A percentile compares a stretch with the other conserved stretches of the same genome.
Evolutionary conservation across 2,797 vertebrate genomes (phyloP).

Genomic region (Helostoma temminkii): DNA sequence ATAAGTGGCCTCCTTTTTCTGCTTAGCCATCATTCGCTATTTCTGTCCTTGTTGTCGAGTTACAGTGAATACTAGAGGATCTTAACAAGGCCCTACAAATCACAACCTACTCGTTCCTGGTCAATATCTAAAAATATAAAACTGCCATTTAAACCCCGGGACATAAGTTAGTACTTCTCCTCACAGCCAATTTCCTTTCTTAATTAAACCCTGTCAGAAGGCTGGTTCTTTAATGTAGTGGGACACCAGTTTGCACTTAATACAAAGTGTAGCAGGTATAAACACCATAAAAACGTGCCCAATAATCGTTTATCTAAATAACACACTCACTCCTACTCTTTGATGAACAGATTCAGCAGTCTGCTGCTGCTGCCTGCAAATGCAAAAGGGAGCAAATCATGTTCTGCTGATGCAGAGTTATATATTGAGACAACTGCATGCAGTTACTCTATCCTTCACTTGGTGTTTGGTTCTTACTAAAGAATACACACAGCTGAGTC

Average conservation of each 20-base stretch:
- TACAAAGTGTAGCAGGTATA: not conserved
- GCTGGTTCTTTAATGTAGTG: not conserved
- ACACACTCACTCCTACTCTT: not conserved
- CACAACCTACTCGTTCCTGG: not conserved
- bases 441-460: slow-evolving; percentile 60
- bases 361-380: slow-evolving; percentile 11
- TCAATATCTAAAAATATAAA: not conserved
- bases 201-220: not conserved
- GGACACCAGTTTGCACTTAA: not conserved
- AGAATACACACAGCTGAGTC: slow-evolving; percentile 17
- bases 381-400: slow-evolving; percentile 1
- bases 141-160: not conserved
- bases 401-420: slow-evolving; percentile 33
- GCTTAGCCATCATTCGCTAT: slow-evolving; percentile 67
- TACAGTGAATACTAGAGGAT: not conserved
- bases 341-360: not conserved
- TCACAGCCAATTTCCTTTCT: too few species aligned
- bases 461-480: slow-evolving; percentile 48
- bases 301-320: not conserved
- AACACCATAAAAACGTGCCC: not conserved
- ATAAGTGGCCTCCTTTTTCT: slow-evolving; percentile 41
- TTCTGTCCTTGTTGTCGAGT: slow-evolving; percentile 59
- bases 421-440: slow-evolving; percentile 28
- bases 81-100: not conserved
- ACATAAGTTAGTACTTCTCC: not conserved